phyloP scores from a whole-genome alignment of 2,113 vertebrate species.

The Hypocryptadius cinnamomeus region DNA sequence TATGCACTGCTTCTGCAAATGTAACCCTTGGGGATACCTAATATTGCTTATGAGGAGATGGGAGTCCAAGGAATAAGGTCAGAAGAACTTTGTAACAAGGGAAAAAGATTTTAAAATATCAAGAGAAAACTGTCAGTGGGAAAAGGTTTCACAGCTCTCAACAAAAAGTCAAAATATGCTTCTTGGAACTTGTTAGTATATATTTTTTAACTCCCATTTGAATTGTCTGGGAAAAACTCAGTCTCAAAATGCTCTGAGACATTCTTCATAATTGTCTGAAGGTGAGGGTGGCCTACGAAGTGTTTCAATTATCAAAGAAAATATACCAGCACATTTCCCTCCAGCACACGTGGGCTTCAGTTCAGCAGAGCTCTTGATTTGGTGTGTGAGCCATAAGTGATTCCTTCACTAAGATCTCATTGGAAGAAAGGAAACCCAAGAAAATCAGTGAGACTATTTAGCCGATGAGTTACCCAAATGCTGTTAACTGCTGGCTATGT shows the following conservation, averaged over 20 bases:
- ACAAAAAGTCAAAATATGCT: neutral
- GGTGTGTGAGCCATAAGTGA: neutral
- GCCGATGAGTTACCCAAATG: neutral
- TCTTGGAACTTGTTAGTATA: neutral
- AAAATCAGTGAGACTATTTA: neutral
- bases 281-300: neutral
- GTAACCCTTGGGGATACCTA: neutral
- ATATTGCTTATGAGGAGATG: neutral
- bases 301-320: conserved; percentile 6
- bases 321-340: neutral
- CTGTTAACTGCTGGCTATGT: neutral
- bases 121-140: neutral
- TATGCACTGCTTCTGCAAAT: conserved; percentile 23
- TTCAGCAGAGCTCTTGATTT: neutral
- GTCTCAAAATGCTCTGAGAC: neutral
- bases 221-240: neutral
- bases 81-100: neutral
- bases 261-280: neutral
- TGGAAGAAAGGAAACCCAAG: neutral
- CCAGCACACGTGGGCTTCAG: neutral
- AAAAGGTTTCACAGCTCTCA: neutral
- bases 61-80: neutral
- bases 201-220: neutral
- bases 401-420: neutral
- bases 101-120: neutral